A percentile compares a stretch with the other conserved stretches of the same genome.
Conservation (phyloP, 2,113 vertebrate genomes). For the Brienomyrus longianalis region DNA sequence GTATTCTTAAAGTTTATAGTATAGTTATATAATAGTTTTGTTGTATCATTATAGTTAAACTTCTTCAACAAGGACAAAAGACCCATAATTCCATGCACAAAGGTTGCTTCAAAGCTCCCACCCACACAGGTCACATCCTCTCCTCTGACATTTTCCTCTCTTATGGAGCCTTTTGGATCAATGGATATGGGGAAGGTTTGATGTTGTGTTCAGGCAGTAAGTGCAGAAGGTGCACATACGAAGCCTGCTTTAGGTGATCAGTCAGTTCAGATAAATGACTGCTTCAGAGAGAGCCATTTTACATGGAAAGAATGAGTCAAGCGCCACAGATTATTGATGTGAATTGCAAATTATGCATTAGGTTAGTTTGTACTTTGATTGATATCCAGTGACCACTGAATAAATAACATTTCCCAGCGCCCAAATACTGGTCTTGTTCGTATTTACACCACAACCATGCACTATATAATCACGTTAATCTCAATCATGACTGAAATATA, state of each 20-base stretch:
- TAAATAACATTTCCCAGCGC: neutral
- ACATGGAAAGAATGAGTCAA: neutral
- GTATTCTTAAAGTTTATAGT: neutral
- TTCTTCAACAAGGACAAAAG: conserved; percentile 10
- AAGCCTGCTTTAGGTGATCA: neutral
- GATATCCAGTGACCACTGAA: neutral
- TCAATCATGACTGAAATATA: neutral
- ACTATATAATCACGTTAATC: neutral
- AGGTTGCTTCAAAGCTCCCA: conserved; percentile 48
- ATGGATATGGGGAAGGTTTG: conserved; percentile 16
- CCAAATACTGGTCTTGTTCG: neutral
- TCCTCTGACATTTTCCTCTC: conserved; percentile 51
- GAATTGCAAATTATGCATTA: neutral
- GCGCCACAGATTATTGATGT: neutral
- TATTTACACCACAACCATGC: neutral
- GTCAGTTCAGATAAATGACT: neutral
- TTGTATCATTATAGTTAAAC: neutral
- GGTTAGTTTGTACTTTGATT: neutral
- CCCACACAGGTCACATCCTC: conserved; percentile 37
- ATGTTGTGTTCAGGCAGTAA: conserved; percentile 1
- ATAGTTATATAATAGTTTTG: neutral
- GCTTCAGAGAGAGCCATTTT: neutral
- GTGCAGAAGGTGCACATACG: neutral
- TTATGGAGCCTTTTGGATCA: conserved; percentile 33
- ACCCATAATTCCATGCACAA: neutral